Evolutionary conservation across 1,140 invertebrate species (phyloP), one percentile per base, ranked within the genome.

Genomic region (Harlomillsia oculata): DNA sequence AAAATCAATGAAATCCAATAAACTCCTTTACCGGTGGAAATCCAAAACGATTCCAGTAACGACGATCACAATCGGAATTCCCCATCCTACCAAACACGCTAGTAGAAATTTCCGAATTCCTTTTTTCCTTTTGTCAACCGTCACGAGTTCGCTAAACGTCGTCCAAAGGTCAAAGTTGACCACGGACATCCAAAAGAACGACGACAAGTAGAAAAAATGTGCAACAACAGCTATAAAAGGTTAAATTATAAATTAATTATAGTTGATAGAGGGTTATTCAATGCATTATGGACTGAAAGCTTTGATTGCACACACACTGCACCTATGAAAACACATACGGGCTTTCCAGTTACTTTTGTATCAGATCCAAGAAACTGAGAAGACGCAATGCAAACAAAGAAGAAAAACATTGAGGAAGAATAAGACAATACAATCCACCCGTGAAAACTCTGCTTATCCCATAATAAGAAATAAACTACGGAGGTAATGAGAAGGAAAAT

Each of bases 371-470:
- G 18, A 5, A 59, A 14, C 20, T 55, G 34, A 5, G 56, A 43
- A 1, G 36, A 37, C 2, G 28, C 60, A 16, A 58, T 8, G 23
- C 55, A 59, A 25, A 64, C 34, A 32, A 56, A 53, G 34, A 64
- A 45, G 20, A 64, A 53, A 18, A 60, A 60, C 44, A 64, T 53
- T 1, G 54, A 55, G 1, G 29, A 21, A 14, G 52, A 45, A n/a
- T 51, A 39, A 8, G 44, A 39, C 5, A 49, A 55, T 0, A 60
- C 44, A 1, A 59, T 56, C 59, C 59, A 64, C 14, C 63, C 63
- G 46, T 64, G 63, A 26, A 64, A 29, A 29, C 56, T 61, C 29
- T 61, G 63, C 20, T 56, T 56, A 20, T 59, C 56, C 63, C 63
- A 64, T 14, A 64, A 32, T 9, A 61, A 8, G 9, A 46, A n/a